Percentiles rank a stretch among this genome's conserved stretches.
These are phyloP conservation scores for Tetramorium parvispinum DNA, from an alignment of 1,140 invertebrate genomes.

Conservation along the genomic window DNA sequence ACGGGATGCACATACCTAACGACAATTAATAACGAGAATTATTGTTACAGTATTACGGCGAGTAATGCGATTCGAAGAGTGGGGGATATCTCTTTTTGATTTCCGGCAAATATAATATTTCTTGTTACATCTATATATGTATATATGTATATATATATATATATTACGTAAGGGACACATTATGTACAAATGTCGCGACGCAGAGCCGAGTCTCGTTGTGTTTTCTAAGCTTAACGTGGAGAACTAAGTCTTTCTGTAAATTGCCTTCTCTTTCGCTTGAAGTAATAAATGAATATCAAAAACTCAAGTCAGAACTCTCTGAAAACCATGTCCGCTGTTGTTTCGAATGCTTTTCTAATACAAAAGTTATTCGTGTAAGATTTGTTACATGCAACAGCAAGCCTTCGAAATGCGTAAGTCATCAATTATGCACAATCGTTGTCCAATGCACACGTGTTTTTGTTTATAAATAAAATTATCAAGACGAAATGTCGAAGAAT, in stretches of 20 bases:
- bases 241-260: slow-evolving; percentile 20
- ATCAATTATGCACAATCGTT: neutral
- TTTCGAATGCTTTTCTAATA: neutral
- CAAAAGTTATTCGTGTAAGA: slow-evolving; percentile 11
- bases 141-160: slow-evolving; percentile 34
- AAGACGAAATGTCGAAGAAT: slow-evolving; percentile 28
- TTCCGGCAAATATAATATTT: slow-evolving; percentile 42
- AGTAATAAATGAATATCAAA: slow-evolving; percentile 32
- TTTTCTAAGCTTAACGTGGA: neutral
- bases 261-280: neutral
- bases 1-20: slow-evolving; percentile 63
- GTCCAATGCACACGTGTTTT: neutral
- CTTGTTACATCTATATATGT: slow-evolving; percentile 16
- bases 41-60: slow-evolving; percentile 50
- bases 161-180: slow-evolving; percentile 37
- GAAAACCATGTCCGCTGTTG: neutral
- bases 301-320: neutral
- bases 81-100: slow-evolving; percentile 56
- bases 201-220: slow-evolving; percentile 25
- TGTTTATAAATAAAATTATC: slow-evolving; percentile 29
- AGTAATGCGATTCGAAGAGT: slow-evolving; percentile 38
- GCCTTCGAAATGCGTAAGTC: neutral
- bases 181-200: slow-evolving; percentile 44
- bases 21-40: slow-evolving; percentile 62
- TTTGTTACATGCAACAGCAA: neutral